Base-by-base conservation (phyloP, 2,113 vertebrate species). In the Echinops telfairi region DNA sequence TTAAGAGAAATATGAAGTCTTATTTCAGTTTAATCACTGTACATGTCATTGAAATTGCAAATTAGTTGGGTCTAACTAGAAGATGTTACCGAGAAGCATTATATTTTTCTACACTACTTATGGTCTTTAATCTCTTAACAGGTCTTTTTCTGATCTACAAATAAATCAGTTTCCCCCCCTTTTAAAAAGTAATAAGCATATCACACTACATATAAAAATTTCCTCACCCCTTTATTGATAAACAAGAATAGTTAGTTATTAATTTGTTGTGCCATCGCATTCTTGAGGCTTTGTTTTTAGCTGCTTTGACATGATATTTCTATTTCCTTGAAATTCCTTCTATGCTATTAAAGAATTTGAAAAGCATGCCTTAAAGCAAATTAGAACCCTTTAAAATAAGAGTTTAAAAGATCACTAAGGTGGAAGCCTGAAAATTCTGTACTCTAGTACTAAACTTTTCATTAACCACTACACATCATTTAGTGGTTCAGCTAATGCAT, bases 311-410 rank as follows among this genome's bases (percentile, higher is more conserved):
- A 19, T 64, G 15, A 81, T 40, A 70, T 5, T 86, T 83, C 2
- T 8, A 60, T 68, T 91, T 80, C 11, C 16, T 92, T 89, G 25
- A 83, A 88, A 86, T 25, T 68, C 43, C 1, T 81, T 90, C 40
- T 78, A 36, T 7, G 22, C 70, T 3, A 80, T 70, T 86, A 10
- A 90, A 93, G 68, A 53, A 83, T 73, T 92, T 81, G 53, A 64
- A 86, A 86, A 78, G 19, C 7, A 43, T 80, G 9, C 27, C 20
- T 79, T 89, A 40, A 94, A 38, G 4, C 40, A 71, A 88, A 71
- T 77, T 83, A 93, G 29, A 90, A 88, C 85, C 2, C 4, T 70
- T 90, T 90, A 71, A 31, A 81, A 36, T 12, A 17, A 62, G 25
- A 73, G 4, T 83, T 83, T 66, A 15, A 93, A 89, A 80, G n/a